A percentile compares a stretch with the other conserved stretches of the same genome.
Conservation (phyloP, 2,113 vertebrate species). For the Thamnophis sirtalis region DNA sequence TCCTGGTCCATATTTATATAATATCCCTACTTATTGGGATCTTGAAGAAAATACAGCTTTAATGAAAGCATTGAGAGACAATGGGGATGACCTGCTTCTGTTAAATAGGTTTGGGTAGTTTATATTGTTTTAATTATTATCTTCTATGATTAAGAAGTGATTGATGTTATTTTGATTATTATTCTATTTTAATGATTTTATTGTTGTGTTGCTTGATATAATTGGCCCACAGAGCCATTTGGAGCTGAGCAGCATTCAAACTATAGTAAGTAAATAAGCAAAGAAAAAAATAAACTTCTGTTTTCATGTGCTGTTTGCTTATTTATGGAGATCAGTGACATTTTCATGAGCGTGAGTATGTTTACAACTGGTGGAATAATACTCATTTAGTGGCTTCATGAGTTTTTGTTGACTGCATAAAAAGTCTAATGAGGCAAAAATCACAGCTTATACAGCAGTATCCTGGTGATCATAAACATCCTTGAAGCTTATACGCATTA, state of each 20-base stretch:
- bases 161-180: not conserved
- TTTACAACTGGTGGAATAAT: not conserved
- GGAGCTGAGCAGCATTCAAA: not conserved
- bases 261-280: not conserved
- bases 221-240: not conserved
- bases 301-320: not conserved
- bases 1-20: not conserved
- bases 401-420: constrained; percentile 42
- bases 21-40: not conserved
- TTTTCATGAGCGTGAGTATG: not conserved
- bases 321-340: constrained; percentile 12
- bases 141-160: not conserved
- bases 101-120: not conserved
- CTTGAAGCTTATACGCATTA: constrained; percentile 39
- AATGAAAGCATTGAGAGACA: not conserved
- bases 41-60: not conserved
- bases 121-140: not conserved
- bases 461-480: constrained; percentile 46
- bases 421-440: constrained; percentile 50
- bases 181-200: not conserved
- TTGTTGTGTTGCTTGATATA: not conserved
- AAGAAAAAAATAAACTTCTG: not conserved
- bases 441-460: constrained; percentile 46
- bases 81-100: not conserved
- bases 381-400: constrained; percentile 37